Base-by-base conservation (phyloP, 37 sponge, comb jelly and placozoan species). In the Haliclona indistincta region DNA sequence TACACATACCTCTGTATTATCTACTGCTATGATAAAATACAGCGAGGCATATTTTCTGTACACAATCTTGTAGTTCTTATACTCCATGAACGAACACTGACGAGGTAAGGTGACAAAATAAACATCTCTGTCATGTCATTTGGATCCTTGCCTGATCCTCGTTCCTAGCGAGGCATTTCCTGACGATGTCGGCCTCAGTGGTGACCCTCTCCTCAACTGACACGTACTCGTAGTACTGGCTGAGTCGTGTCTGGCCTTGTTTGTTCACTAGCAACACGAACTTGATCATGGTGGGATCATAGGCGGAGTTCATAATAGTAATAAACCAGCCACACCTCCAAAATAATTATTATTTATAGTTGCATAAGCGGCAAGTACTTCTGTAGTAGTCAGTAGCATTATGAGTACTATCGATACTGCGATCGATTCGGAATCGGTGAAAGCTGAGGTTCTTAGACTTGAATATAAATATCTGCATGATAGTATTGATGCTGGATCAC, bases 51-150 rank as follows among this genome's bases (percentile, higher is more conserved):
- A 99, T 76, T 92, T 79, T 34, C 99, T 68, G 82, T 88, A 96
- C 22, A 99, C 81, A n/a, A 99, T 53, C 54, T 84, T 94, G 61
- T 73, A 91, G 67, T 82, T 89, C 58, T 77, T 86, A 54, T 94
- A 90, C 45, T 93, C 94, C 88, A 96, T 87, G 60, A 93, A 96
- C n/a, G 97, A 96, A 72, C 97, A 96, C 90, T 96, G n/a, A n/a
- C n/a, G n/a, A n/a, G n/a, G n/a, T n/a, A n/a, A n/a, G n/a, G n/a
- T n/a, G n/a, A n/a, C n/a, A n/a, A n/a, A n/a, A n/a, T n/a, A n/a
- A n/a, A 58, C n/a, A 8, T 6, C 11, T 20, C 11, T 58, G 13
- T 5, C 33, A 3, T 2, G 34, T 22, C 29, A 67, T 41, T 32
- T 26, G 25, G 37, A n/a, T n/a, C n/a, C 78, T 41, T 75, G 89